Percentiles rank a stretch among this genome's conserved stretches.
phyloP scores from a whole-genome alignment of 2,888 invertebrate species.

The Tiphia femorata region DNA sequence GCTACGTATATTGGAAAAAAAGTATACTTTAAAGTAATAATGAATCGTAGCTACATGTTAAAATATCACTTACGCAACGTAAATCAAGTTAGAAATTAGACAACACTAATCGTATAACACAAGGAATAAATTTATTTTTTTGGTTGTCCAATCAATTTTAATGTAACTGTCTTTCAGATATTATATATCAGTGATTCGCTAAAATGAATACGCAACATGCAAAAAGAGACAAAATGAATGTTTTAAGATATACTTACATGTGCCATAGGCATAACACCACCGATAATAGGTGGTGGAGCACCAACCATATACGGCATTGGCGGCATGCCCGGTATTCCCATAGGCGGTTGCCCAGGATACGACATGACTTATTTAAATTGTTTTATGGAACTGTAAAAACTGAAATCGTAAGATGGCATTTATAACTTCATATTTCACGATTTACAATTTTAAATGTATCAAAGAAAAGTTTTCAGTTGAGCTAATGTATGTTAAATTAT shows the following conservation, averaged over 20 bases:
- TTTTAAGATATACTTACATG: slow-evolving; percentile 74
- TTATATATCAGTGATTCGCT: neutral
- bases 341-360: slow-evolving; percentile 87
- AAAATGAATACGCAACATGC: neutral
- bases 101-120: too few species aligned
- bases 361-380: slow-evolving; percentile 76
- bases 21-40: too few species aligned
- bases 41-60: too few species aligned
- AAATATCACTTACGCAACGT: too few species aligned
- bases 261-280: slow-evolving; percentile 79
- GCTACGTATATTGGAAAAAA: too few species aligned
- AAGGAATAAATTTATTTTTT: too few species aligned
- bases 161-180: neutral
- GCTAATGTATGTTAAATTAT: too few species aligned
- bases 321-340: slow-evolving; percentile 80
- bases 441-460: neutral
- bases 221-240: neutral
- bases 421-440: neutral
- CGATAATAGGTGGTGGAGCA: slow-evolving; percentile 78
- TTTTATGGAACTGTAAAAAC: neutral
- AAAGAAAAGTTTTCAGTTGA: too few species aligned
- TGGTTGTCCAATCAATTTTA: neutral
- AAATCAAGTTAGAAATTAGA: too few species aligned
- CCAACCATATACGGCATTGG: slow-evolving; percentile 75
- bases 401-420: neutral